These are phyloP conservation scores for Mesorhabditis belari DNA, from an alignment of 2,888 invertebrate genomes.

Conservation along the genomic window DNA sequence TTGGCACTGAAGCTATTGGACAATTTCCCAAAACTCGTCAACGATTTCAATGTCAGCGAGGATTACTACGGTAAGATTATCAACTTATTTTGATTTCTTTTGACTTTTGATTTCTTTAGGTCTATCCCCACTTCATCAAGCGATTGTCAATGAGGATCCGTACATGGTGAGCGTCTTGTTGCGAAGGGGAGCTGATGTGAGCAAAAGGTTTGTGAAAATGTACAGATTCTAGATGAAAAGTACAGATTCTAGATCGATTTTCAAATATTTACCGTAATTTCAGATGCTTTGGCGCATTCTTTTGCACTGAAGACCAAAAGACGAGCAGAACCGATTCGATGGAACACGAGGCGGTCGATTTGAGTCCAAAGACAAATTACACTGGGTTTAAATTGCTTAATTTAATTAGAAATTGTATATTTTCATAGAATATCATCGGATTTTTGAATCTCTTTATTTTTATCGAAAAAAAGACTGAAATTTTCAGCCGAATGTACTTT, in stretches of 20 bases:
- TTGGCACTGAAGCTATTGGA: conserved; percentile 81
- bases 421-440: not conserved
- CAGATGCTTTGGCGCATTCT: conserved; percentile 77
- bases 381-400: no score
- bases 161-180: conserved; percentile 90
- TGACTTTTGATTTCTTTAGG: conserved; percentile 13
- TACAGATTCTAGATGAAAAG: conserved; percentile 55
- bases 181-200: conserved; percentile 82
- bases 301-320: conserved; percentile 78
- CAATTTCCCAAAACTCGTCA: conserved; percentile 87
- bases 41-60: conserved; percentile 44
- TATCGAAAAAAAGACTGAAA: conserved; percentile 73
- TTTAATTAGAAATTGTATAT: no score
- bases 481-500: conserved; percentile 87
- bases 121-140: conserved; percentile 70
- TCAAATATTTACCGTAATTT: conserved; percentile 53
- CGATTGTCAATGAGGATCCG: conserved; percentile 95
- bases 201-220: conserved; percentile 60
- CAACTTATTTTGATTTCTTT: not conserved
- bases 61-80: conserved; percentile 42
- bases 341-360: conserved; percentile 82
- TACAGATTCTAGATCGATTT: not conserved
- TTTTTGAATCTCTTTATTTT: conserved; percentile 79
- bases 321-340: conserved; percentile 73
- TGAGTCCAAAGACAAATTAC: conserved; percentile 75